Evolutionary conservation across 2,113 vertebrate genomes (phyloP), one percentile per base, ranked within the genome.

Genomic region (Chamaea fasciata): DNA sequence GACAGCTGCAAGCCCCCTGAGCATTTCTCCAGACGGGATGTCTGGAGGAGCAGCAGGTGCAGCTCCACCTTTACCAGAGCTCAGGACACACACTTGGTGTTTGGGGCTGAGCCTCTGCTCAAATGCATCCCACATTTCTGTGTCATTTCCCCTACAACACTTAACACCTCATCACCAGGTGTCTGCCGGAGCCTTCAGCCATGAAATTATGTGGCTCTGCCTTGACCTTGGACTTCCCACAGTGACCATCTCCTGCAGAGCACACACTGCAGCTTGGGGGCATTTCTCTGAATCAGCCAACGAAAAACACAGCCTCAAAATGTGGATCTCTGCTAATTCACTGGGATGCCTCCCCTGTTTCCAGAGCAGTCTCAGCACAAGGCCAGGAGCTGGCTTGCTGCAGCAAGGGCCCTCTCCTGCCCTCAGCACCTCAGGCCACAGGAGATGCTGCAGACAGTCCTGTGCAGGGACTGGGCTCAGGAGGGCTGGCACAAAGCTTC

Each of bases 151-250:
- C 90, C 91, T 64, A 7, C 76, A 86, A 79, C 69, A 87, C 69
- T 33, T 15, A 92, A 59, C 80, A 83, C 87, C 93, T 95, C 87
- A 17, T 18, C 53, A n/a, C 62, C n/a, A 95, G 69, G 92, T 37
- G 76, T 46, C 84, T 88, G 41, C 90, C 77, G 37, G 96, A 59
- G 79, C 91, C 93, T 89, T 96, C 97, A 97, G 39, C 96, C 97
- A 94, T 97, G 96, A 97, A 96, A 97, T 97, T 95, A 63, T 89
- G 76, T 92, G 94, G 87, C 96, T 95, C 86, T 92, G 2, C 57
- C 55, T 93, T 95, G 97, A 97, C 97, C 97, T 96, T 82, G 42
- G 87, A 37, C 89, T 96, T 95, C 93, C 83, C 90, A 71, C 92
- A 94, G 92, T 88, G 96, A 93, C 83, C 97, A 83, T 92, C 90